Evolutionary conservation across 2,113 vertebrate genomes (phyloP).

Genomic region (Kryptolebias marmoratus): DNA sequence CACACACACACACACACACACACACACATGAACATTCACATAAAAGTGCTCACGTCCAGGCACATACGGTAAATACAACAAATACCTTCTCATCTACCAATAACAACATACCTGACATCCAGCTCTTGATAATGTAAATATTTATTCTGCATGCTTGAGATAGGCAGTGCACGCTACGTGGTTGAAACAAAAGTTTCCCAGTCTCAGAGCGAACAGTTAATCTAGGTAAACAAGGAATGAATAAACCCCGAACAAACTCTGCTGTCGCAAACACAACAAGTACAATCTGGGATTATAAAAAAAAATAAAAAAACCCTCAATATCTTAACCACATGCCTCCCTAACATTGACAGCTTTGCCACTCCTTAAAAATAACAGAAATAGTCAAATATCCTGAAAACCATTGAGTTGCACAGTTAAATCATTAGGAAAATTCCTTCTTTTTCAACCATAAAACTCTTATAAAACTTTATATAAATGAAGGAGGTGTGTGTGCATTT

Average conservation of each 20-base stretch:
- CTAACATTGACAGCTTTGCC: neutral
- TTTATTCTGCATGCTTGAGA: conserved; percentile 66
- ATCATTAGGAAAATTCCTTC: neutral
- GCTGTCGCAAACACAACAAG: conserved; percentile 45
- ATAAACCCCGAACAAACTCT: conserved; percentile 28
- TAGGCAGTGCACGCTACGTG: conserved; percentile 63
- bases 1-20: conserved; percentile 32
- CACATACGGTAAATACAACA: conserved; percentile 72
- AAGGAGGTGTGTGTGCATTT: no score
- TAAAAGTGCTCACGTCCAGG: conserved; percentile 43
- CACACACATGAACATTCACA: neutral
- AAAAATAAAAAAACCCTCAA: conserved; percentile 35
- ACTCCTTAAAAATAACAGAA: neutral
- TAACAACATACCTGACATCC: conserved; percentile 69
- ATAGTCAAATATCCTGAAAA: neutral
- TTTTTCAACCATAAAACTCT: neutral
- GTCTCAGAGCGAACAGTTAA: conserved; percentile 24
- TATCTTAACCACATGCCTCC: conserved; percentile 23
- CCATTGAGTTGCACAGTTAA: no score
- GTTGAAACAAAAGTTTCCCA: conserved; percentile 61
- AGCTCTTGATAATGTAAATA: conserved; percentile 68
- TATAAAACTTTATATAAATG: no score
- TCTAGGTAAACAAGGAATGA: conserved; percentile 36
- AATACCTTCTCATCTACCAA: conserved; percentile 66
- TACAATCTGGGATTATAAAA: conserved; percentile 34